These are phyloP conservation scores for Pelobates fuscus DNA, from an alignment of 2,113 vertebrate species.

Conservation along the genomic window DNA sequence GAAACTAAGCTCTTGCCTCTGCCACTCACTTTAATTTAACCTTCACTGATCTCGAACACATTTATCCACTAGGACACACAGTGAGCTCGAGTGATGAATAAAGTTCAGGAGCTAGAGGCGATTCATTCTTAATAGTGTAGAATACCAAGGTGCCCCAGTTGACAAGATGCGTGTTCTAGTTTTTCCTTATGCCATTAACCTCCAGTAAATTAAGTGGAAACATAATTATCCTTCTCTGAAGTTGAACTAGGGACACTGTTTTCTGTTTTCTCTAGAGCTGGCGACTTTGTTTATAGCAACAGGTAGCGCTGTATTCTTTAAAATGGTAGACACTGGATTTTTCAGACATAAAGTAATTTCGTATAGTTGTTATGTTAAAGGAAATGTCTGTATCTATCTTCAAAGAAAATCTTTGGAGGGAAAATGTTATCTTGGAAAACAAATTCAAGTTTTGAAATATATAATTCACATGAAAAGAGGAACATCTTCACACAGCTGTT, in stretches of 20 bases:
- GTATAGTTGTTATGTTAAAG: too few species aligned
- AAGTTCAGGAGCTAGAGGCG: conserved; percentile 3
- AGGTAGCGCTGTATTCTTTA: too few species aligned
- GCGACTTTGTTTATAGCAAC: neutral
- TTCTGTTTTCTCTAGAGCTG: neutral
- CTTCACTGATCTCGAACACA: conserved; percentile 34
- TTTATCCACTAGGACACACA: conserved; percentile 11
- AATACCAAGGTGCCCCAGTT: conserved; percentile 15
- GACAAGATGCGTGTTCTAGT: conserved; percentile 18
- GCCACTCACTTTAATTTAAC: conserved; percentile 28
- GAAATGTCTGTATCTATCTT: too few species aligned
- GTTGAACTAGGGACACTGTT: neutral
- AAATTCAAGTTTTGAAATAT: too few species aligned
- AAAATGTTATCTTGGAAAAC: too few species aligned
- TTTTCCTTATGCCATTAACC: conserved; percentile 31
- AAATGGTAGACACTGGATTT: too few species aligned
- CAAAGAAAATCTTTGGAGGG: too few species aligned
- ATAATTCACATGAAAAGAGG: too few species aligned
- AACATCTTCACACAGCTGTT: too few species aligned
- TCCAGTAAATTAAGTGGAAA: conserved; percentile 36
- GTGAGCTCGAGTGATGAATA: conserved; percentile 4
- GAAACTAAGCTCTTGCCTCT: neutral
- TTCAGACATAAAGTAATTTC: too few species aligned
- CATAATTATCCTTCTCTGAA: conserved; percentile 25
- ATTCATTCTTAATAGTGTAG: neutral